Evolutionary conservation across 2,888 invertebrate species (phyloP), one percentile per base, ranked within the genome.

Genomic region (Ochlodes sylvanus): DNA sequence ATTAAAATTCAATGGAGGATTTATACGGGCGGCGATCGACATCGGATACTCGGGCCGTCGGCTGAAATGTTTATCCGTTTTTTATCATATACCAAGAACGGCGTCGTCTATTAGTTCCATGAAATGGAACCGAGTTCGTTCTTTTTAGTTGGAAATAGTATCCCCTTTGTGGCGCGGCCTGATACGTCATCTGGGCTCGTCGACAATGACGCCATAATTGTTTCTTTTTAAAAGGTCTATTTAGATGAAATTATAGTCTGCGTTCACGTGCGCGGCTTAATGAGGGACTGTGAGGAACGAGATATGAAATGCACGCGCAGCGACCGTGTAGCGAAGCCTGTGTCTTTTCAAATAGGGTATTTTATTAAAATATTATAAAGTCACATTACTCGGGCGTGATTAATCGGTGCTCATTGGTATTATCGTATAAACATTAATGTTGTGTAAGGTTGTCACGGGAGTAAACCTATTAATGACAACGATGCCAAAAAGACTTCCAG

Each of bases 51-150:
- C 56, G 27, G 52, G 56, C 68, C 55, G 61, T 61, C 68, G 56
- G 50, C 62, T 67, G 68, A 62, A 68, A 68, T 63, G 68, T 63
- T 70, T 63, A 63, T 67, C 62, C 55, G 63, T 71, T 75, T 71
- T 72, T 71, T 74, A 73, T 69, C 63, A 67, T 54, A 66, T 69
- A 60, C 71, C 56, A 60, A 71, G 73, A 75, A 68, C 62, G 72
- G 63, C 66, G 56, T 68, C 71, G 62, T 70, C 72, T 67, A 71
- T 71, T 69, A 71, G 69, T 73, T 73, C 73, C 65, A 58, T 71
- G 73, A 72, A 72, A 62, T 62, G 62, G 47, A 56, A 50, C 55
- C 55, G 63, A 54, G 44, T 34, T 61, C 55, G 32, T 61, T 62
- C 67, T 67, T 67, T 67, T 67, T 67, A 61, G 67, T 67, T 21